Evolutionary conservation across 92 coral and sea anemone species (phyloP).

Genomic region (Meandrina meandrites): DNA sequence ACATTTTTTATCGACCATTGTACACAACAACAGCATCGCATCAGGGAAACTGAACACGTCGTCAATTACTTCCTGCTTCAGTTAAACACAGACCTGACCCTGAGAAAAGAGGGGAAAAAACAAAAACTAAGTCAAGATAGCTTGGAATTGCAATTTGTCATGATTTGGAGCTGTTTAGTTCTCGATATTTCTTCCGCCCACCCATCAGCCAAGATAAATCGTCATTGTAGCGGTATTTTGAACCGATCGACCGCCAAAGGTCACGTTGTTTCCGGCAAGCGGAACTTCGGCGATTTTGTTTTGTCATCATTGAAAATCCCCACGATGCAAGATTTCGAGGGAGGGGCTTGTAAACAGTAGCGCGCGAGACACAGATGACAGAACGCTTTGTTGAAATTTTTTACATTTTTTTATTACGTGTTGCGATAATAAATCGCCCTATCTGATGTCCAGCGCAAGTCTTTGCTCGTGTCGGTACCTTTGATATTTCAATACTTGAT

Average conservation of each 20-base stretch:
- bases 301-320: slow-evolving; percentile 37
- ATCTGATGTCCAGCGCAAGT: background rate
- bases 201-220: background rate
- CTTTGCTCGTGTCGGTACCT: slow-evolving; percentile 25
- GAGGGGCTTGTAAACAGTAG: background rate
- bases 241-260: slow-evolving; percentile 3
- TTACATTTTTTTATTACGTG: slow-evolving; percentile 36
- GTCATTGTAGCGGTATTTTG: background rate
- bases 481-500: background rate
- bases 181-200: slow-evolving; percentile 5
- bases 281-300: slow-evolving; percentile 38
- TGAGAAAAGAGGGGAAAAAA: background rate
- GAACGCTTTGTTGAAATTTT: slow-evolving; percentile 29
- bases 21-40: slow-evolving; percentile 6
- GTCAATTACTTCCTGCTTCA: slow-evolving; percentile 21
- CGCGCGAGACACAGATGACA: slow-evolving; percentile 15
- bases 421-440: background rate
- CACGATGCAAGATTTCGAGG: slow-evolving; percentile 9
- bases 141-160: background rate
- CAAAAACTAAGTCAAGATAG: background rate
- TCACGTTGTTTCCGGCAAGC: slow-evolving; percentile 43
- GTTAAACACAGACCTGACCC: background rate
- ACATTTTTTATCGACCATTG: background rate
- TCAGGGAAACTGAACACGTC: background rate
- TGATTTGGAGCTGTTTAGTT: background rate